Evolutionary conservation across 2,113 vertebrate genomes (phyloP).

Genomic region (Blennius ocellaris): DNA sequence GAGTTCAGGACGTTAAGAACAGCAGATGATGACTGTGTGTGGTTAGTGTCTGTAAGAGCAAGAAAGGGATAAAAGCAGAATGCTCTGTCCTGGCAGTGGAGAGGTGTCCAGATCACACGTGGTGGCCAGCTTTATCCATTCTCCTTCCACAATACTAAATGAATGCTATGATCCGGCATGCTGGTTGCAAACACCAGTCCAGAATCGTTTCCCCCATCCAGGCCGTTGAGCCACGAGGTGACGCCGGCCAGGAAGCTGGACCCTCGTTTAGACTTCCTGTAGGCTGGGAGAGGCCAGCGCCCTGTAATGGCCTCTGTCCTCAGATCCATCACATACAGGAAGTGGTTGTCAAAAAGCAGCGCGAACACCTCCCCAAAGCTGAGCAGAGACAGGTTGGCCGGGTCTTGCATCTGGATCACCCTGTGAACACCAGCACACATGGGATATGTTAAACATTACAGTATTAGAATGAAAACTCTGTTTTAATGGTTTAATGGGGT

Average conservation of each 20-base stretch:
- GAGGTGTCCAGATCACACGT: slow-evolving; percentile 36
- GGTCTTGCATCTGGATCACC: slow-evolving; percentile 94
- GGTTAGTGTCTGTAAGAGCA: slow-evolving; percentile 22
- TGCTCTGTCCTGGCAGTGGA: slow-evolving; percentile 78
- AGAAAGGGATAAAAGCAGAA: slow-evolving; percentile 71
- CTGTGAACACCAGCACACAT: slow-evolving; percentile 74
- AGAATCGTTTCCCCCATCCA: slow-evolving; percentile 93
- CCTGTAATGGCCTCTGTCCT: slow-evolving; percentile 94
- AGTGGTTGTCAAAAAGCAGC: slow-evolving; percentile 95
- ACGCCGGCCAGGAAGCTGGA: slow-evolving; percentile 98
- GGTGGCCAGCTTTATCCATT: slow-evolving; percentile 82
- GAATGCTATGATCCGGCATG: slow-evolving; percentile 99
- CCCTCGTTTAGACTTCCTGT: slow-evolving; percentile 97
- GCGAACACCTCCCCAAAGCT: slow-evolving; percentile 96
- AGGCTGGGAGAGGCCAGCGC: slow-evolving; percentile 96
- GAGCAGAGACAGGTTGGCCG: slow-evolving; percentile 92
- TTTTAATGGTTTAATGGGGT: no score
- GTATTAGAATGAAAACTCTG: no score
- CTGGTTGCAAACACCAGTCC: slow-evolving; percentile 98
- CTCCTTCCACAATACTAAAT: slow-evolving; percentile 98
- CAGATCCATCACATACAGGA: slow-evolving; percentile 97
- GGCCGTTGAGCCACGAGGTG: slow-evolving; percentile 93
- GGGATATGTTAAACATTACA: no score
- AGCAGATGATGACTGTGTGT: neutral
- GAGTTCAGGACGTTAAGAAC: no score